Conservation (phyloP, 2,797 vertebrate genomes). For the Halcyon chelicuti region DNA sequence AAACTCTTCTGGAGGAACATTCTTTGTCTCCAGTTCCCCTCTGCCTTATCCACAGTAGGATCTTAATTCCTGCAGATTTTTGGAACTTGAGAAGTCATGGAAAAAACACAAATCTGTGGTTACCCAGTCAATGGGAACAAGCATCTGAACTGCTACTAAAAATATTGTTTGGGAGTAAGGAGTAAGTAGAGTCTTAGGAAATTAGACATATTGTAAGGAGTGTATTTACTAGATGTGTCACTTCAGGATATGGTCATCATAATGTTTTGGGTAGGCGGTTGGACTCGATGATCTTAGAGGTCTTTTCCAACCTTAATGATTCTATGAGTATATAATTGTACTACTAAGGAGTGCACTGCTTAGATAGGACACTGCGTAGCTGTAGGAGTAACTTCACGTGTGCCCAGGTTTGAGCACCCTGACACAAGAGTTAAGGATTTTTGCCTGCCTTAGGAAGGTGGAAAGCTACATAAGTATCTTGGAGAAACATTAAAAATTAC, state of each 20-base stretch:
- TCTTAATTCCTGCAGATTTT: background rate
- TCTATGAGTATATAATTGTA: background rate
- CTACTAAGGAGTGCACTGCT: background rate
- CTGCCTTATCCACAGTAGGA: background rate
- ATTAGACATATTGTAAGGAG: background rate
- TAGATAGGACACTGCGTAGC: background rate
- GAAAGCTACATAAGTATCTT: background rate
- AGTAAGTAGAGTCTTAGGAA: background rate
- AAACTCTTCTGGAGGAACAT: background rate
- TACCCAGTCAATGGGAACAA: background rate
- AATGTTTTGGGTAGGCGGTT: too few relatives aligned
- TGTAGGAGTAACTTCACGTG: background rate
- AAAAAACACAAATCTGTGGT: background rate
- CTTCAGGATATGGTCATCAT: too few relatives aligned
- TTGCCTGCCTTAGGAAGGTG: background rate
- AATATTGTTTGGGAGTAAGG: background rate
- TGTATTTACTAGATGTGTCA: background rate
- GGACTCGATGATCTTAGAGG: too few relatives aligned
- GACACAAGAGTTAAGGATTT: background rate
- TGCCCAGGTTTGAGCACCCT: background rate
- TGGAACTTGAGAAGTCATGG: background rate
- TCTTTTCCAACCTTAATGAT: too few relatives aligned
- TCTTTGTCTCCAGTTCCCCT: background rate
- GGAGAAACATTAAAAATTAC: background rate
- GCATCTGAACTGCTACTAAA: background rate